Evolutionary conservation across 2,797 vertebrate genomes (phyloP), one percentile per base, ranked within the genome.

Genomic region (Acrocephalus scirpaceus): DNA sequence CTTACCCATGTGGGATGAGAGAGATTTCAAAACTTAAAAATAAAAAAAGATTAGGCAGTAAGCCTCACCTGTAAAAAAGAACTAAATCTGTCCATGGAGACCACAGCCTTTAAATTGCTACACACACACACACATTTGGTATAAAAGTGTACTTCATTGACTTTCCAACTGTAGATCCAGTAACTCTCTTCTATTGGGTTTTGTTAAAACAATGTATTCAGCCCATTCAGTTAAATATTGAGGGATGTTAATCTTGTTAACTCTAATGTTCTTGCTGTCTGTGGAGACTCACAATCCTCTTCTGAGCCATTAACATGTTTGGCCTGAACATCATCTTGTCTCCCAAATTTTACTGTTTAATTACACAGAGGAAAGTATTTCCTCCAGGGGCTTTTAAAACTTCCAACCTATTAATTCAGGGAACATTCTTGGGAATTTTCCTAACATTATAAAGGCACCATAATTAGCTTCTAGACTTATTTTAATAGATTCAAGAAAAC

Each of bases 291-390:
- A 65, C 69, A 86, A 61, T 83, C 38, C 65, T 90, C 57, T 60
- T 71, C 72, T 61, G 78, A 87, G 48, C 23, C 79, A 80, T 91
- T 87, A 92, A 64, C 32, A 70, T 42, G 23, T 71, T 74, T 88
- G 65, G 86, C 47, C 64, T 76, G 21, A 93, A 83, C 42, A 89
- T 47, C 81, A 86, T 74, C 54, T 53, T 57, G 42, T 77, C 81
- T 92, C 93, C 85, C 65, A 83, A 26, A 90, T 88, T 92, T 86
- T 94, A 91, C 69, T 80, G 30, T 89, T 91, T 87, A 85, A 93
- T 95, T 93, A 93, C 70, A 92, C 64, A 88, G 3, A 85, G 69
- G 71, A 89, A 92, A 79, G 32, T 45, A 54, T 74, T 90, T 86
- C 50, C 90, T 74, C 72, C 38, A 90, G 61, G 30, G 81, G 42